Base-by-base conservation (phyloP, 2,888 invertebrate genomes). In the Philereme vetulata region DNA sequence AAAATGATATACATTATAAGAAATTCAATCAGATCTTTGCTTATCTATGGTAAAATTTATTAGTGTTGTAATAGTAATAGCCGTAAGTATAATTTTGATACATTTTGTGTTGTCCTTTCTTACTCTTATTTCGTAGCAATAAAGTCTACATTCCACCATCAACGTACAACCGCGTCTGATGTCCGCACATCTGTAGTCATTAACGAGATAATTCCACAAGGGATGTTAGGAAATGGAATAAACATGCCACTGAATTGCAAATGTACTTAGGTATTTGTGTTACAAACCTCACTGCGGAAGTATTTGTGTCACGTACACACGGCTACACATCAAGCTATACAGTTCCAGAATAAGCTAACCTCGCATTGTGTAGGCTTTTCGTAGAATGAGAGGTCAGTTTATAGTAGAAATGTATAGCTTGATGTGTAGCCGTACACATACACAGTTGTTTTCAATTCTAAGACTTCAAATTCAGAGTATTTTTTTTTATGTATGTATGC, bases 131-230 rank as follows among this genome's bases (percentile, higher is more conserved):
- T 42, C 40, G 34, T 33, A 51, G 65, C 56, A 60, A 60, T 69
- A 69, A 66, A 72, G 70, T 70, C 34, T 43, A 60, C 51, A 59
- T 53, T 65, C 4, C 40, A 38, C 36, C 11, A 34, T 47, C 10
- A 51, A 60, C 53, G 51, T 45, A 7, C 35, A 43, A 44, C 34
- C 50, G 50, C 64, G 51, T 40, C 43, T 60, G 59, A 58, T 65
- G 66, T 56, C 59, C 70, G 65, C 72, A 78, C 76, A 74, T 80
- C 76, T 80, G 79, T 80, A 73, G 66, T 69, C 74, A 75, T 80
- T 84, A 82, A 83, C 80, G 78, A 80, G 79, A 80, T 80, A 77
- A 81, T 77, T 72, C 78, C 83, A 76, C 71, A 9, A 68, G 81
- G 83, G 74, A 80, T 73, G 74, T 65, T 76, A 74, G 75, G 21